Base-by-base conservation (phyloP, 2,113 vertebrate genomes). In the Thamnaconus septentrionalis region DNA sequence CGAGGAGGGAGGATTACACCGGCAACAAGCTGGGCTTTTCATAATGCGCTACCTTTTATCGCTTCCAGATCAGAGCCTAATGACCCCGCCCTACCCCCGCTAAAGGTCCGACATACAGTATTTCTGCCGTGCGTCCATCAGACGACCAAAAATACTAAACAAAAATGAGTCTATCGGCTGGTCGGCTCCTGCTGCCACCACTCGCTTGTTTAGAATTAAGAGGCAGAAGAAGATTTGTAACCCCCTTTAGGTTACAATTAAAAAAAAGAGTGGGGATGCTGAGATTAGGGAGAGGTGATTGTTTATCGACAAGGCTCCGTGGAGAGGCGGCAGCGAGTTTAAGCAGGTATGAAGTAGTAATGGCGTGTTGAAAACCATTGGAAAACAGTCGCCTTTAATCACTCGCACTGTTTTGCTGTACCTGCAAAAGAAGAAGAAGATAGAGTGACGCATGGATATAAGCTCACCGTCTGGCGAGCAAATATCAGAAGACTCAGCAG, bases 291-390 rank as follows among this genome's bases (percentile, higher is more conserved):
- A 51, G 68, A 61, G 2, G 60, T 77, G 80, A 82, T 85, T 82
- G 82, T 78, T 88, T 85, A 83, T 88, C 80, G 84, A 82, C 70
- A 9, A 51, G 74, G 56, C 10, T 51, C 18, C 50, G 9, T 10
- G 7, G 47, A 8, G 7, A 49, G 7, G 8, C 47, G 6, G 10
- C 47, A 9, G 7, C 47, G 4, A 8, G 10, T 49, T 6, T 8
- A 4, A 10, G 8, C 47, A 9, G 5, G 44, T 45, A 45, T 45
- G 7, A 45, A 31, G 7, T 45, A 45, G 48, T 51, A 54, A 71
- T 2, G 4, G 4, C 6, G 39, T 31, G 18, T 31, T 31, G 18
- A 31, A 31, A 31, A 31, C 51, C 41, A 12, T 76, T 64, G 52
- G 42, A 61, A 8, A 67, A 6, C 48, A 8, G 57, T 31, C 69